Evolutionary conservation across 2,113 vertebrate genomes (phyloP), one percentile per base, ranked within the genome.

Genomic region (Cryptoleucopteryx plumbea): DNA sequence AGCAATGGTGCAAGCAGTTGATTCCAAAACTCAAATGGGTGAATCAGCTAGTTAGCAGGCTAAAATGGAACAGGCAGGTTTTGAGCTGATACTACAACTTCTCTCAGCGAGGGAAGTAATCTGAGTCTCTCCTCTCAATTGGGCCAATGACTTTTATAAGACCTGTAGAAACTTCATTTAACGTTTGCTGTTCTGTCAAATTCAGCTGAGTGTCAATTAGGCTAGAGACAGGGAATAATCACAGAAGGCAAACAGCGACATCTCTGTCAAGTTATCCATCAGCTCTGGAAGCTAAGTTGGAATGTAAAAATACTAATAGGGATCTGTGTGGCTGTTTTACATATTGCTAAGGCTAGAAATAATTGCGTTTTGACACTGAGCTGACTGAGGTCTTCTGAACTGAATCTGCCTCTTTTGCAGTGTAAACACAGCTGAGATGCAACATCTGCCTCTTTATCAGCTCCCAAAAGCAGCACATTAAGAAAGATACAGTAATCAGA

Each of bases 1-100:
- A 59, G 14, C 43, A 67, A 67, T 14, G 17, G 6, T 50, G 17
- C 20, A 59, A 82, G 17, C 23, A 75, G 14, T 19, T 36, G 23
- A 52, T 36, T n/a, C 48, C 14, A 1, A 25, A 92, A 90, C 31
- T 26, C 48, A 36, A 62, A 42, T 0, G 0, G 9, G 20, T 0
- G 1, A 47, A 63, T 17, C 34, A 80, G 36, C n/a, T n/a, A 50
- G 26, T n/a, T 12, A 66, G 20, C 1, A 58, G 13, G 47, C 11
- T 74, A 81, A 84, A 92, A 92, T 9, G 10, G 59, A 86, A 86
- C 10, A 62, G 29, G 32, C 13, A 55, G 13, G 14, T 67, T 91
- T 53, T n/a, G 17, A 92, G 38, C 29, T 40, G 13, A 62, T 65
- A 25, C 32, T 45, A 62, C 34, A n/a, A 17, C 16, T 25, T 82